These are phyloP conservation scores for Tinea semifulvella DNA, from an alignment of 2,888 invertebrate species.

Conservation along the genomic window DNA sequence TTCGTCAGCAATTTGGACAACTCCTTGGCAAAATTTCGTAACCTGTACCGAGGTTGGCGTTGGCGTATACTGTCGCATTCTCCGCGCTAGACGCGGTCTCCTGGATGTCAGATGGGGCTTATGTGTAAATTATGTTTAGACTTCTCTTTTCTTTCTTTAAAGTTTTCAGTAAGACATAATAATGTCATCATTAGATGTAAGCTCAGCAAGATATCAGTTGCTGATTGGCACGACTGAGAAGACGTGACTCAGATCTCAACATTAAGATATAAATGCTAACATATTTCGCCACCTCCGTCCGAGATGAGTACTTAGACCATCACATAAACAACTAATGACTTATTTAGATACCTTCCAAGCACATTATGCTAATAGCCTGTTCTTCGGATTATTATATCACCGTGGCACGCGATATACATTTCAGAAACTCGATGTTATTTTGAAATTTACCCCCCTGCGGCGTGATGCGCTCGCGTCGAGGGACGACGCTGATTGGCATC, in stretches of 20 bases:
- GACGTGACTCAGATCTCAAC: slow-evolving; percentile 44
- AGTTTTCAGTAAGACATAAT: slow-evolving; percentile 3
- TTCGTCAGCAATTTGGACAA: no score
- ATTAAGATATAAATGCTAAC: slow-evolving; percentile 42
- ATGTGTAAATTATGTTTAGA: no score
- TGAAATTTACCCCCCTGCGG: slow-evolving; percentile 52
- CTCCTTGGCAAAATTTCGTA: no score
- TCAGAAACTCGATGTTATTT: slow-evolving; percentile 25
- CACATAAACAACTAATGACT: slow-evolving; percentile 31
- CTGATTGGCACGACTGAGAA: slow-evolving; percentile 27
- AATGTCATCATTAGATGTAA: slow-evolving; percentile 11
- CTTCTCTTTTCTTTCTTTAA: slow-evolving; percentile 7
- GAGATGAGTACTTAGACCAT: slow-evolving; percentile 8
- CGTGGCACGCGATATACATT: slow-evolving; percentile 50
- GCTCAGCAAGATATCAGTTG: slow-evolving; percentile 14
- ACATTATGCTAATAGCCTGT: slow-evolving; percentile 42
- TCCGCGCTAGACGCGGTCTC: no score
- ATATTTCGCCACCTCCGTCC: slow-evolving; percentile 40
- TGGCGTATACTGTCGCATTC: no score
- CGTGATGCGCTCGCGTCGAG: slow-evolving; percentile 37
- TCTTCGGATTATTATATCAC: slow-evolving; percentile 36
- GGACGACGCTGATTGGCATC: slow-evolving; percentile 50
- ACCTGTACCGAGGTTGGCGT: no score
- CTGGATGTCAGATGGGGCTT: no score
- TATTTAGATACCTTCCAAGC: slow-evolving; percentile 34